These are phyloP conservation scores for Porites rus DNA, from an alignment of 92 coral and sea anemone genomes.

Conservation along the genomic window DNA sequence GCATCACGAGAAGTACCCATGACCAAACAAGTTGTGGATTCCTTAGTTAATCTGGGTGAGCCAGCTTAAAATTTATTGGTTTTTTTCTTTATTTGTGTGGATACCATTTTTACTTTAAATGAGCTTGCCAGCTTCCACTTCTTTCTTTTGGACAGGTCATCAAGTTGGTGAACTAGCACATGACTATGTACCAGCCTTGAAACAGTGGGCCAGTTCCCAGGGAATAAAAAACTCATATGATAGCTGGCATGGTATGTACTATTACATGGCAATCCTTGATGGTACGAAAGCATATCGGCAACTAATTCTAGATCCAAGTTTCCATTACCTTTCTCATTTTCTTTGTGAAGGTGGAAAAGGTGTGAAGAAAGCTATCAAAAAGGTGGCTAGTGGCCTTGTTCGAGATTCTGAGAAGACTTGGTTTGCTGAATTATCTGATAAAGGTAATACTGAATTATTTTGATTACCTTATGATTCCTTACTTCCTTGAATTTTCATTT, in stretches of 20 bases:
- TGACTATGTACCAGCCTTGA: constrained; percentile 37
- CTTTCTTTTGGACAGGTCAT: neutral
- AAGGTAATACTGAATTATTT: constrained; percentile 14
- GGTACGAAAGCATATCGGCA: too few relatives aligned
- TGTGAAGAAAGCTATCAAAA: too few relatives aligned
- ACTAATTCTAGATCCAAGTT: too few relatives aligned
- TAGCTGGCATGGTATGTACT: constrained; percentile 42
- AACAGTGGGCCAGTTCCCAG: neutral
- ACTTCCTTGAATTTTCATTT: neutral
- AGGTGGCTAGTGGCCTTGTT: constrained; percentile 26
- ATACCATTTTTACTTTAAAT: too few relatives aligned
- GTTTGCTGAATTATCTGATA: constrained; percentile 24
- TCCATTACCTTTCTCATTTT: too few relatives aligned
- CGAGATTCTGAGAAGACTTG: constrained; percentile 21
- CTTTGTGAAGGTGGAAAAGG: too few relatives aligned
- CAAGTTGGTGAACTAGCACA: constrained; percentile 29
- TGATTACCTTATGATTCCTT: neutral
- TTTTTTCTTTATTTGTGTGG: too few relatives aligned
- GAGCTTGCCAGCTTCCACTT: too few relatives aligned
- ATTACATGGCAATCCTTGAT: too few relatives aligned
- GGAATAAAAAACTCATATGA: constrained; percentile 39
- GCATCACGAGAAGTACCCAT: constrained; percentile 44
- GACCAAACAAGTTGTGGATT: constrained; percentile 33
- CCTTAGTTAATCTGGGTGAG: constrained; percentile 24
- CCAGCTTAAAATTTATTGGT: neutral